These are phyloP conservation scores for Tadarida brasiliensis DNA, from an alignment of 2,797 vertebrate genomes.

Conservation along the genomic window DNA sequence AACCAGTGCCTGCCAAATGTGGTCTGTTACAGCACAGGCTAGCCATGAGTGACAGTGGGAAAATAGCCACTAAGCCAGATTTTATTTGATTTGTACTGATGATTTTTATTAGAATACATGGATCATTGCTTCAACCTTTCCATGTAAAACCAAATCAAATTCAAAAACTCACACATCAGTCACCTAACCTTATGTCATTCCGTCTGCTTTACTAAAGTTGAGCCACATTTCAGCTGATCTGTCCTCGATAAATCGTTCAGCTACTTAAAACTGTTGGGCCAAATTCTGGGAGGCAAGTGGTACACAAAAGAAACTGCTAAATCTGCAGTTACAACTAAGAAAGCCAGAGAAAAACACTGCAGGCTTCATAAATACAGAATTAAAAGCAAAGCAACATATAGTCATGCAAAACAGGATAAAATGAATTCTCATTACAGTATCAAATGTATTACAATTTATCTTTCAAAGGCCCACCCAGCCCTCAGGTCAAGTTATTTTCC, in stretches of 20 bases:
- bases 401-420: not conserved
- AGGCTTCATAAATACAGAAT: not conserved
- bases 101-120: constrained; percentile 82
- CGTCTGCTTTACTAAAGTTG: constrained; percentile 69
- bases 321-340: constrained; percentile 66
- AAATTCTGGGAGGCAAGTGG: constrained; percentile 75
- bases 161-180: constrained; percentile 77
- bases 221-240: constrained; percentile 71
- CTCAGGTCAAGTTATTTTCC: not conserved
- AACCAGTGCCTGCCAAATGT: constrained; percentile 68
- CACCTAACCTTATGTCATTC: constrained; percentile 83
- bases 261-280: constrained; percentile 69
- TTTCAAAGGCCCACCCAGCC: not conserved
- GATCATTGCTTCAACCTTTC: constrained; percentile 80
- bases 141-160: constrained; percentile 80
- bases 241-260: constrained; percentile 73
- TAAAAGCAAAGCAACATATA: constrained; percentile 9
- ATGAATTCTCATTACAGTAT: not conserved
- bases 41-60: constrained; percentile 78
- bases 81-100: constrained; percentile 79
- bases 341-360: not conserved
- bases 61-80: constrained; percentile 83
- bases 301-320: constrained; percentile 73
- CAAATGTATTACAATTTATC: not conserved
- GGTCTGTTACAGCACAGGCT: constrained; percentile 59